Base-by-base conservation (phyloP, 2,113 vertebrate species). In the Nymphicus hollandicus region DNA sequence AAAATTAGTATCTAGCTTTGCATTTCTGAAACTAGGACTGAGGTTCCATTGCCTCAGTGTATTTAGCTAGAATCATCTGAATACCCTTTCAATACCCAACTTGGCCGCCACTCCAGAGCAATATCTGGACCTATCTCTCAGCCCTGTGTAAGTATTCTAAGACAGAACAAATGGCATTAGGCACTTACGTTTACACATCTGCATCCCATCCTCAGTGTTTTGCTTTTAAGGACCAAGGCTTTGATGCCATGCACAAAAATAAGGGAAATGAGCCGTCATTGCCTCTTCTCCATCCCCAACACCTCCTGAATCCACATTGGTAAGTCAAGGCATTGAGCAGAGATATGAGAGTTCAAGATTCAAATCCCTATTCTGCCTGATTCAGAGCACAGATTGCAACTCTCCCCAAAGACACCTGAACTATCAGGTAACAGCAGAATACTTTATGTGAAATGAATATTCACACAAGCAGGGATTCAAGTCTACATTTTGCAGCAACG, bases 371-470 rank as follows among this genome's bases (percentile, higher is more conserved):
- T 33, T 89, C 81, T 87, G 15, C 35, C 39, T 79, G 35, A 53
- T 50, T 85, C 14, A 11, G 17, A 87, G 47, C 31, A 43, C 47
- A 20, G 19, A 35, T 39, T 47, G 13, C 25, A 85, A 37, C 9
- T 5, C 9, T 72, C 33, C 27, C 13, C 50, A n/a, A 61, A 85
- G 52, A 55, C 1, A 15, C 10, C 28, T 56, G 18, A 74, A 50
- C 5, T 68, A 19, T 24, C 46, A 74, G 37, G 50, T 83, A 88
- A 83, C 5, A 69, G 39, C 29, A 49, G 47, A 71, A 5, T 33
- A 64, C 12, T 44, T 93, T 39, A 37, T 85, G 18, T 60, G 76
- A 91, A 76, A 89, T 68, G n/a, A 93, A 71, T 91, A 91, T 68
- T 87, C 35, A 71, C 84, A 11, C 6, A 41, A 73, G 53, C 10